Conservation (phyloP, 2,797 vertebrate genomes). For the Sorex maritimensis region DNA sequence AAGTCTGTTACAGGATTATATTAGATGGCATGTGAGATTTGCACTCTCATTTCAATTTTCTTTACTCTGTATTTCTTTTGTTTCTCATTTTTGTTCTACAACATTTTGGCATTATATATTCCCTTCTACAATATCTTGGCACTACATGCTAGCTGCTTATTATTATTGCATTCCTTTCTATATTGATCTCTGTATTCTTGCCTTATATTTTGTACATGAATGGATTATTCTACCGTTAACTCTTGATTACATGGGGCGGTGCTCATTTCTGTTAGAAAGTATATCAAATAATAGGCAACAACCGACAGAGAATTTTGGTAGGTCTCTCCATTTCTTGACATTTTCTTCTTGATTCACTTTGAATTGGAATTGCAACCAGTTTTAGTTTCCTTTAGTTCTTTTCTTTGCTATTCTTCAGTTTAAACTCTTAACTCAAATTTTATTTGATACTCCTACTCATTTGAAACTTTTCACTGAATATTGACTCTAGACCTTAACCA, state of each 20-base stretch:
- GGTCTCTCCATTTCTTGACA: neutral
- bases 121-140: neutral
- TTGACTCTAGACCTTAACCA: slow-evolving; percentile 36
- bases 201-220: neutral
- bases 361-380: slow-evolving; percentile 11
- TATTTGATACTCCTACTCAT: slow-evolving; percentile 7
- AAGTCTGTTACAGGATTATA: neutral
- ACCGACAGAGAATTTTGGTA: neutral
- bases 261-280: slow-evolving; percentile 14
- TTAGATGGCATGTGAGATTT: neutral
- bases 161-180: slow-evolving; percentile 21
- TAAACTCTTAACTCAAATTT: slow-evolving; percentile 27
- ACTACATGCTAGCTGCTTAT: slow-evolving; percentile 20
- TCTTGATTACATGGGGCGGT: neutral
- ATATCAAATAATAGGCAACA: neutral
- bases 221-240: neutral
- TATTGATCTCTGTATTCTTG: slow-evolving; percentile 15
- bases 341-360: slow-evolving; percentile 24
- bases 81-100: no score
- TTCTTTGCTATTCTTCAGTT: slow-evolving; percentile 1
- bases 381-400: slow-evolving; percentile 12
- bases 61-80: neutral
- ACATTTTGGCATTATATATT: neutral
- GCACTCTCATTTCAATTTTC: slow-evolving; percentile 10
- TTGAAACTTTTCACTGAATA: slow-evolving; percentile 40